Percentiles rank a stretch among this genome's conserved stretches.
These are phyloP conservation scores for Cheiracanthium punctorium DNA, from an alignment of 2,888 invertebrate species.

Conservation along the genomic window DNA sequence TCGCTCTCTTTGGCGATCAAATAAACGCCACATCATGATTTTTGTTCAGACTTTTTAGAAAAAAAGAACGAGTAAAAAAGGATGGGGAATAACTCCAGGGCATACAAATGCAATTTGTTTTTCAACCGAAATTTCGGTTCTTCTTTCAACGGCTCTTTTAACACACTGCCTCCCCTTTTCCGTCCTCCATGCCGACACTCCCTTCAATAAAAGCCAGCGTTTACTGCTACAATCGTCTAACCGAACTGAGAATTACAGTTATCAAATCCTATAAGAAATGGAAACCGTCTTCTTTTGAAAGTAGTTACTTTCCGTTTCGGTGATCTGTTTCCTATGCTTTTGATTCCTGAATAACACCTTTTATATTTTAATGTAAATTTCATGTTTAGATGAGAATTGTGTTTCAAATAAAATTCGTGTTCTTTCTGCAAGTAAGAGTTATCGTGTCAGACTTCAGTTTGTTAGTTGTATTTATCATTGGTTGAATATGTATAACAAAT, in stretches of 20 bases:
- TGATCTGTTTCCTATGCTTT: slow-evolving; percentile 29
- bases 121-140: slow-evolving; percentile 58
- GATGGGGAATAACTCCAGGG: slow-evolving; percentile 43
- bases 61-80: slow-evolving; percentile 43
- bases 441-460: too few species aligned
- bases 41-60: slow-evolving; percentile 61
- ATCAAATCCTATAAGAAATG: slow-evolving; percentile 37
- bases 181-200: slow-evolving; percentile 2
- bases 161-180: slow-evolving; percentile 27
- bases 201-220: slow-evolving; percentile 22
- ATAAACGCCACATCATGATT: slow-evolving; percentile 69
- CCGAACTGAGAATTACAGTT: slow-evolving; percentile 51
- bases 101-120: slow-evolving; percentile 69
- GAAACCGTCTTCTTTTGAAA: slow-evolving; percentile 1
- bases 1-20: slow-evolving; percentile 55
- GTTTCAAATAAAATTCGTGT: too few species aligned
- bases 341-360: background rate
- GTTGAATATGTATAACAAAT: too few species aligned
- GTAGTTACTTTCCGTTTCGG: slow-evolving; percentile 15
- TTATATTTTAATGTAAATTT: background rate
- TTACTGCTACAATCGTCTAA: slow-evolving; percentile 34
- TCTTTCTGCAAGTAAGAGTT: too few species aligned
- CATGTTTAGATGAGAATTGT: background rate
- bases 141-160: slow-evolving; percentile 58
- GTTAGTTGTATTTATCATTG: too few species aligned